A percentile compares a stretch with the other conserved stretches of the same genome.
phyloP scores from a whole-genome alignment of 2,113 vertebrate species.

The Talpa occidentalis region DNA sequence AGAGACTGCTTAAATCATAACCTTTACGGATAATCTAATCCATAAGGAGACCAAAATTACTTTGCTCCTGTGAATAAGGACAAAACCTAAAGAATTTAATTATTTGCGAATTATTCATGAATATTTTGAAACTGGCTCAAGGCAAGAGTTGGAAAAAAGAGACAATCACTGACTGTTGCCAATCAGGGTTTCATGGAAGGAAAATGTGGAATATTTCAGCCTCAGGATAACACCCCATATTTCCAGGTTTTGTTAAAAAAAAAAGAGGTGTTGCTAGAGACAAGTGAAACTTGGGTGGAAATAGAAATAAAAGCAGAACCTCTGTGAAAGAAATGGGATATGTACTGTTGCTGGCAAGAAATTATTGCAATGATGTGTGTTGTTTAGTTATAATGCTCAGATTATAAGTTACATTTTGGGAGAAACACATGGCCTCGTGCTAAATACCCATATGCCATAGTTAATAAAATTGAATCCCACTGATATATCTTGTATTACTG shows the following conservation, averaged over 20 bases:
- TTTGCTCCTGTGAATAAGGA: conserved; percentile 81
- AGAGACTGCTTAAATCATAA: conserved; percentile 79
- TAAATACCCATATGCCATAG: conserved; percentile 68
- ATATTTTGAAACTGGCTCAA: conserved; percentile 43
- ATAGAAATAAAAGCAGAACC: conserved; percentile 70
- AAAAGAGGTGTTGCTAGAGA: conserved; percentile 60
- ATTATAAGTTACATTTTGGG: conserved; percentile 74
- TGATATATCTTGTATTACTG: conserved; percentile 32
- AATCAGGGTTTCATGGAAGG: conserved; percentile 41
- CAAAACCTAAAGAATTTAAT: conserved; percentile 85
- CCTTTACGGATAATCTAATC: conserved; percentile 81
- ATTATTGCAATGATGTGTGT: conserved; percentile 64
- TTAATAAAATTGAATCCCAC: conserved; percentile 61
- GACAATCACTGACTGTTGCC: conserved; percentile 54
- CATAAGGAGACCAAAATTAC: conserved; percentile 80
- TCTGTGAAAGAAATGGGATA: conserved; percentile 74
- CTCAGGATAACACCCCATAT: conserved; percentile 70
- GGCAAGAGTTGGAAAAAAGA: conserved; percentile 54
- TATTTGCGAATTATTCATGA: conserved; percentile 82
- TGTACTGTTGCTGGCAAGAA: conserved; percentile 61
- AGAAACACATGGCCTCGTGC: conserved; percentile 75
- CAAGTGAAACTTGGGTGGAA: conserved; percentile 64
- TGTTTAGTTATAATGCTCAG: conserved; percentile 63
- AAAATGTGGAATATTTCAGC: conserved; percentile 68
- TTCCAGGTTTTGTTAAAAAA: conserved; percentile 57